A percentile compares a stretch with the other conserved stretches of the same genome.
phyloP scores from a whole-genome alignment of 2,797 vertebrate species.

The Silurus lanzhouensis region DNA sequence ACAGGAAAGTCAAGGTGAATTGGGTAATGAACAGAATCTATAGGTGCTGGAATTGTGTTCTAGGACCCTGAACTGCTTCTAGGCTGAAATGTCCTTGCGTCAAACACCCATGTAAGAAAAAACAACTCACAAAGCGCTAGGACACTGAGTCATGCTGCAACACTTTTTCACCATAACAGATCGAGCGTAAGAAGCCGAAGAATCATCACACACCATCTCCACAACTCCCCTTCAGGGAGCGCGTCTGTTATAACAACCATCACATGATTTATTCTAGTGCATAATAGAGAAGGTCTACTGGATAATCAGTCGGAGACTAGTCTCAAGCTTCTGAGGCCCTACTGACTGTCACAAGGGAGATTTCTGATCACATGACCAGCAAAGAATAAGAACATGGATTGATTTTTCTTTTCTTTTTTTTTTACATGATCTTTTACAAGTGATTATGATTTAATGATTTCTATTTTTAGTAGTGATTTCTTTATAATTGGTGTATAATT shows the following conservation, averaged over 20 bases:
- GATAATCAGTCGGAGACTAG: neutral
- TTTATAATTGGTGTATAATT: no score
- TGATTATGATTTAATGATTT: neutral
- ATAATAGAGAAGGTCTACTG: neutral
- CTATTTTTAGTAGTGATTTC: neutral
- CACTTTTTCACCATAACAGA: neutral
- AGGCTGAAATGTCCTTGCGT: neutral
- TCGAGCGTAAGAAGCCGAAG: neutral
- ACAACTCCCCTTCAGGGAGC: neutral
- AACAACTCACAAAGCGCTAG: neutral
- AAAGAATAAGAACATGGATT: neutral
- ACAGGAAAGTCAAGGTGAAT: neutral
- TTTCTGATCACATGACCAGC: neutral
- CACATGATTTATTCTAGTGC: neutral
- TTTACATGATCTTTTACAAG: neutral
- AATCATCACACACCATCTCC: neutral
- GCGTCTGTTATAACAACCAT: neutral
- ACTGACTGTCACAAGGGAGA: conserved; percentile 18
- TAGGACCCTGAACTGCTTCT: neutral
- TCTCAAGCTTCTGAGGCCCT: neutral
- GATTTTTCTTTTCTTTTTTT: neutral
- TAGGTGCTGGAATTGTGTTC: neutral
- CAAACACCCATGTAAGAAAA: neutral
- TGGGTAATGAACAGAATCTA: neutral
- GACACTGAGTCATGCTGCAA: neutral